Base-by-base conservation (phyloP, 2,113 vertebrate genomes). In the Enhydra lutris region DNA sequence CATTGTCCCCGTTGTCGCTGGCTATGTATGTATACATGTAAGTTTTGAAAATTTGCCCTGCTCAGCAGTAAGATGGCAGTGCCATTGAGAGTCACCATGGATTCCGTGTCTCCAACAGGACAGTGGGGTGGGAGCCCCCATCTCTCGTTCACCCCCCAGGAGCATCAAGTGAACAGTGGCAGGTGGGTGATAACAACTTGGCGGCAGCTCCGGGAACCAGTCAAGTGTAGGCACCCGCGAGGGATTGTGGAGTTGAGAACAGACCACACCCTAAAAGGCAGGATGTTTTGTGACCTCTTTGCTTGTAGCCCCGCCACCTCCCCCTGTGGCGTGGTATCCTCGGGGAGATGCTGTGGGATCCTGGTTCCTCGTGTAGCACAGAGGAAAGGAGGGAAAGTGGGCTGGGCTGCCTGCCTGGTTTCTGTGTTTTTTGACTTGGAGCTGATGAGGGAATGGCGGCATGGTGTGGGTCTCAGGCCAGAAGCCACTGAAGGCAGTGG, bases 171-270 rank as follows among this genome's bases (percentile, higher is more conserved):
- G 6, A 5, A 11, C 5, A 23, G 20, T 4, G 2, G 21, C 36
- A 73, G 36, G 10, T 12, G 9, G 4, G 2, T 2, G 4, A 50
- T 15, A 79, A 20, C 76, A 6, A 4, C 4, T 7, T 1, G 24
- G 7, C 6, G 0, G 3, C 2, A 4, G 45, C 74, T 79, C 29
- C 26, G 29, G 76, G 47, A 4, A 11, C 45, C 15, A 31, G 74
- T 26, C 39, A 29, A 4, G 17, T 15, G 15, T 20, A 11, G 29
- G 29, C 15, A 3, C 45, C 45, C 9, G 7, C 0, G 17, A 20
- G 8, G 4, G 45, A 31, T 6, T 15, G 8, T 47, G 45, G 17
- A 34, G 26, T 39, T 4, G 42, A 34, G 29, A 50, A 31, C 18
- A 50, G 29, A 17, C 76, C 76, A 50, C 29, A 11, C 7, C 17